These are phyloP conservation scores for Hemaris fuciformis DNA, from an alignment of 2,888 invertebrate genomes.

Conservation along the genomic window DNA sequence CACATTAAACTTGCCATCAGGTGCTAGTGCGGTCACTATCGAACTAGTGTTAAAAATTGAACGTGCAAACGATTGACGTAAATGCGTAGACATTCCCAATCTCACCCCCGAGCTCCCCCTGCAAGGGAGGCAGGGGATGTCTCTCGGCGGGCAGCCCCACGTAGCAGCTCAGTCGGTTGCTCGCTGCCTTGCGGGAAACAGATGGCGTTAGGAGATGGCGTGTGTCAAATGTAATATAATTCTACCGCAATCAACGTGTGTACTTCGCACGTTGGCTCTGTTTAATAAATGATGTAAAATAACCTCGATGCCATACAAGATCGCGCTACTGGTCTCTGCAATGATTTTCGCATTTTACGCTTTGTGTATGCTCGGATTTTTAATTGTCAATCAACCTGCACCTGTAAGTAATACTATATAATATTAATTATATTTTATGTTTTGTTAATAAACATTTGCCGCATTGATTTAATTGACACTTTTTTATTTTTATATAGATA, in stretches of 20 bases:
- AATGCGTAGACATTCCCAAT: not conserved
- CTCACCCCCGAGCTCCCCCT: slow-evolving; percentile 15
- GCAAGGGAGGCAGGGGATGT: slow-evolving; percentile 24
- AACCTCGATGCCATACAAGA: slow-evolving; percentile 45
- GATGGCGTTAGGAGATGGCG: slow-evolving; percentile 24
- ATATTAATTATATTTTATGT: slow-evolving; percentile 12
- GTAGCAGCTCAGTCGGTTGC: slow-evolving; percentile 26
- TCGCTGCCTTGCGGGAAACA: slow-evolving; percentile 29
- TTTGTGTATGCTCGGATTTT: slow-evolving; percentile 48
- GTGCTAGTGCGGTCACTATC: no score
- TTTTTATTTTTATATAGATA: not conserved
- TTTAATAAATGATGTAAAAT: slow-evolving; percentile 36
- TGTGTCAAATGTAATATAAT: slow-evolving; percentile 17
- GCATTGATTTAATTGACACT: not conserved
- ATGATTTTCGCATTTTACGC: slow-evolving; percentile 57
- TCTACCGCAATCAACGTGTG: slow-evolving; percentile 30
- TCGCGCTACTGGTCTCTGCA: slow-evolving; percentile 40
- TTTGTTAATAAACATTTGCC: not conserved
- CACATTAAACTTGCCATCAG: no score
- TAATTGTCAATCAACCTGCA: slow-evolving; percentile 37
- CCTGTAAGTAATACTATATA: slow-evolving; percentile 35
- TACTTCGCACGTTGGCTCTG: slow-evolving; percentile 32
- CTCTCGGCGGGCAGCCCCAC: slow-evolving; percentile 15
- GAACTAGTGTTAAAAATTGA: no score
- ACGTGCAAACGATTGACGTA: slow-evolving; percentile 1